phyloP scores from a whole-genome alignment of 2,888 invertebrate species.

The Tachina grossa region DNA sequence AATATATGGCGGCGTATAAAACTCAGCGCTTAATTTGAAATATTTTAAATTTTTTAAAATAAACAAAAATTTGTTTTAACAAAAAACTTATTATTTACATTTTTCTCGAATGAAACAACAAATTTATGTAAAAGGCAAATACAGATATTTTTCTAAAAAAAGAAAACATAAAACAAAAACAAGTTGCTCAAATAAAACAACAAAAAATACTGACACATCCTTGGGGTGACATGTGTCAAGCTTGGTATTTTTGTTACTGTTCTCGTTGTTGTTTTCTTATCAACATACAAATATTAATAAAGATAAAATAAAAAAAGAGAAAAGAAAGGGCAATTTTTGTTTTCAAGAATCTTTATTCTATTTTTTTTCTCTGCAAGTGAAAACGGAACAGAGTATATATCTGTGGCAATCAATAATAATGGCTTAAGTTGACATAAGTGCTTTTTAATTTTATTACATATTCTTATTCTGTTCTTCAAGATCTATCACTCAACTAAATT shows the following conservation, averaged over 20 bases:
- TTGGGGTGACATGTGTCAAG: conserved; percentile 63
- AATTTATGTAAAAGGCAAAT: conserved; percentile 3
- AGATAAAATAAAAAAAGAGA: conserved; percentile 1
- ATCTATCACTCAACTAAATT: too few relatives aligned
- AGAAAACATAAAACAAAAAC: neutral
- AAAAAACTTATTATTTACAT: conserved; percentile 13
- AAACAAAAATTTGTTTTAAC: neutral
- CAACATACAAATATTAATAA: conserved; percentile 46
- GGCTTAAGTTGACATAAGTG: too few relatives aligned
- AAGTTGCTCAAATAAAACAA: neutral
- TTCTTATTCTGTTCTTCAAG: too few relatives aligned
- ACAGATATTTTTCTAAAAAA: conserved; percentile 1
- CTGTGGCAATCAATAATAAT: too few relatives aligned
- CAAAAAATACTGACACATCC: conserved; percentile 59
- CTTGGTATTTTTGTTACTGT: conserved; percentile 14
- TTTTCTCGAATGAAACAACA: conserved; percentile 18
- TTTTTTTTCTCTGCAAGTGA: neutral
- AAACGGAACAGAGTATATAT: neutral
- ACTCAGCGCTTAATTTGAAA: too few relatives aligned
- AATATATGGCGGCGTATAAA: too few relatives aligned
- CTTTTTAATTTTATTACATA: too few relatives aligned
- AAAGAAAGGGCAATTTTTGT: conserved; percentile 23
- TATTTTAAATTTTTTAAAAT: too few relatives aligned
- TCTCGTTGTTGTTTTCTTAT: conserved; percentile 40
- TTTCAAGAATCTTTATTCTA: neutral